A percentile compares a stretch with the other conserved stretches of the same genome.
These are phyloP conservation scores for Tenebrio molitor DNA, from an alignment of 1,140 invertebrate genomes.

Conservation along the genomic window DNA sequence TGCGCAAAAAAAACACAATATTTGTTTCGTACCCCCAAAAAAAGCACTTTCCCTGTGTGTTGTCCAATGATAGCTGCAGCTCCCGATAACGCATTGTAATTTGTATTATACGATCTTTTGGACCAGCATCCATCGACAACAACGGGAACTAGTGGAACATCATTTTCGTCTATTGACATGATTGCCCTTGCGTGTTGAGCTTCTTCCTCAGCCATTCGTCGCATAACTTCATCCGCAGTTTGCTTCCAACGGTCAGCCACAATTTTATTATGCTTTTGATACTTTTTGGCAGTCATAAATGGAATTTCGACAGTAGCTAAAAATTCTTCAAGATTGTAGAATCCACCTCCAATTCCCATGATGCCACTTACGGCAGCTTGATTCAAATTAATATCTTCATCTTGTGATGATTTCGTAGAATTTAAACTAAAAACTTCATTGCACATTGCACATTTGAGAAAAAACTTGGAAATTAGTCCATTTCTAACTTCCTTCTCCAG, in stretches of 20 bases:
- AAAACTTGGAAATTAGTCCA: background rate
- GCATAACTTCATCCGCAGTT: background rate
- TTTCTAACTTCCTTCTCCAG: background rate
- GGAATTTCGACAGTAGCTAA: background rate
- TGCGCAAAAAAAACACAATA: conserved; percentile 59
- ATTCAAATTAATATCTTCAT: background rate
- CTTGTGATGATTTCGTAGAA: conserved; percentile 8
- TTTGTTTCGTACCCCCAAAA: conserved; percentile 61
- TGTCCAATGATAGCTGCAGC: conserved; percentile 31
- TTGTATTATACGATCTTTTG: conserved; percentile 41
- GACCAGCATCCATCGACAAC: conserved; percentile 46
- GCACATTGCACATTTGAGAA: conserved; percentile 2
- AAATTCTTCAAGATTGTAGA: conserved; percentile 17
- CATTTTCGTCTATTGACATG: conserved; percentile 52
- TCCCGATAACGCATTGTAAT: background rate
- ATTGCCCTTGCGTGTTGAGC: background rate
- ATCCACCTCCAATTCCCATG: background rate
- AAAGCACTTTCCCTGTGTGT: conserved; percentile 54
- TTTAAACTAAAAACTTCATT: background rate
- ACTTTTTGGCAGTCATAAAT: background rate
- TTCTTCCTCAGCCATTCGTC: background rate
- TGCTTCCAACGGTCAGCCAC: background rate
- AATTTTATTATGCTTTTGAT: background rate
- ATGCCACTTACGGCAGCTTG: background rate
- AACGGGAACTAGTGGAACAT: conserved; percentile 41